A percentile compares a stretch with the other conserved stretches of the same genome.
Evolutionary conservation across 2,797 vertebrate genomes (phyloP).

Genomic region (Merluccius polli): DNA sequence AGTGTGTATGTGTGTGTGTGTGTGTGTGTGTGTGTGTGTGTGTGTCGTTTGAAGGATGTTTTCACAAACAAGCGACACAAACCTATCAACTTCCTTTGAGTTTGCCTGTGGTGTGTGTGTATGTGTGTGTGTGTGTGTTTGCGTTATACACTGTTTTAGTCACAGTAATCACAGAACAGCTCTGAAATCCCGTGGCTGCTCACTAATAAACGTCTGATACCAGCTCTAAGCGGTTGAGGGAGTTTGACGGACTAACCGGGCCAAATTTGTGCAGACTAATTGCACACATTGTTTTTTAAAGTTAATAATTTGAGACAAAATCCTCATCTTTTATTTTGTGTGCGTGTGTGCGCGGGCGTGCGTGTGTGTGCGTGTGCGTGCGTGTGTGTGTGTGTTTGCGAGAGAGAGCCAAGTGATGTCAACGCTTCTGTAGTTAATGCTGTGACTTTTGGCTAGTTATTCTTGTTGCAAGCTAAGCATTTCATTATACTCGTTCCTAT

Average conservation of each 20-base stretch:
- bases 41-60: constrained; percentile 9
- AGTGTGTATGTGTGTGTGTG: constrained; percentile 28
- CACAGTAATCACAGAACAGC: constrained; percentile 35
- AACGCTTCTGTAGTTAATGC: neutral
- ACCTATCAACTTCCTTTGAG: constrained; percentile 44
- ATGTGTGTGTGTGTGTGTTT: neutral
- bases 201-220: constrained; percentile 33
- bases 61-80: constrained; percentile 35
- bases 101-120: constrained; percentile 31
- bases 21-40: constrained; percentile 7
- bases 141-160: constrained; percentile 15
- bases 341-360: neutral
- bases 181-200: constrained; percentile 32
- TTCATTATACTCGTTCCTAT: neutral
- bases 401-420: neutral
- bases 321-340: neutral
- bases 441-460: neutral
- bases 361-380: constrained; percentile 1
- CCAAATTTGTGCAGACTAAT: constrained; percentile 19
- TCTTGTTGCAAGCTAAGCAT: neutral
- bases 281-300: constrained; percentile 22
- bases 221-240: constrained; percentile 39
- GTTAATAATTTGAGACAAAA: constrained; percentile 18
- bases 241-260: constrained; percentile 32
- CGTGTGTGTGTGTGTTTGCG: constrained; percentile 4